Evolutionary conservation across 30 jellyfish, hydroid and myxozoan species (phyloP).

Genomic region (Aurelia sp.): DNA sequence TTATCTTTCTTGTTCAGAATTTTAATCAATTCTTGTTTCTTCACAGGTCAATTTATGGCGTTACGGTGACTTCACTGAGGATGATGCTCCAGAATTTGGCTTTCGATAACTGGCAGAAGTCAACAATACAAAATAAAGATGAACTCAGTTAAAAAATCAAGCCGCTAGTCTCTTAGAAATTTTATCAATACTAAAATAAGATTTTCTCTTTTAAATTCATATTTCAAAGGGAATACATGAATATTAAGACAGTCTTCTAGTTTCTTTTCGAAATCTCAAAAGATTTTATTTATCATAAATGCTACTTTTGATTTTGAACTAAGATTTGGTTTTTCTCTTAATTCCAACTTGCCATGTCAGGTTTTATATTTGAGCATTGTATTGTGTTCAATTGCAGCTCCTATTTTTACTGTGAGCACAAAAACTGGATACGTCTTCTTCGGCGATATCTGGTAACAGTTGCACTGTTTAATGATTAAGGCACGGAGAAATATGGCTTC

Average conservation of each 20-base stretch:
- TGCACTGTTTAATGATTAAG: too few relatives aligned
- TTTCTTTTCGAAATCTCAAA: conserved; percentile 28
- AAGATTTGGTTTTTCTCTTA: too few relatives aligned
- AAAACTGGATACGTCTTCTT: too few relatives aligned
- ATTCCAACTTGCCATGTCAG: too few relatives aligned
- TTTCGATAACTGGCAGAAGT: conserved; percentile 30
- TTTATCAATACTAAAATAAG: conserved; percentile 30
- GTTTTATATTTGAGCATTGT: too few relatives aligned
- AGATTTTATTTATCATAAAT: conserved; percentile 11
- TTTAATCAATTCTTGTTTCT: neutral
- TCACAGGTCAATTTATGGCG: conserved; percentile 94
- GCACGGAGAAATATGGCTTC: too few relatives aligned
- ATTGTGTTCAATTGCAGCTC: too few relatives aligned
- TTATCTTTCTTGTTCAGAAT: too few relatives aligned
- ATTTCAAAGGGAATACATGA: conserved; percentile 26
- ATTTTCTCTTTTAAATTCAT: conserved; percentile 23
- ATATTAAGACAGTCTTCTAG: neutral
- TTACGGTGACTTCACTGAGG: conserved; percentile 98
- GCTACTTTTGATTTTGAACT: neutral
- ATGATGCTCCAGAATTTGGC: conserved; percentile 99
- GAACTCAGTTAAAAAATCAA: conserved; percentile 90
- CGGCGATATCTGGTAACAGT: too few relatives aligned
- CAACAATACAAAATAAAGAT: conserved; percentile 6
- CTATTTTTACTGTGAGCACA: too few relatives aligned
- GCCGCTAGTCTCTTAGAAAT: conserved; percentile 55